Evolutionary conservation across 35 echinoderm and acorn worm species (phyloP).

Genomic region (Patiria miniata): DNA sequence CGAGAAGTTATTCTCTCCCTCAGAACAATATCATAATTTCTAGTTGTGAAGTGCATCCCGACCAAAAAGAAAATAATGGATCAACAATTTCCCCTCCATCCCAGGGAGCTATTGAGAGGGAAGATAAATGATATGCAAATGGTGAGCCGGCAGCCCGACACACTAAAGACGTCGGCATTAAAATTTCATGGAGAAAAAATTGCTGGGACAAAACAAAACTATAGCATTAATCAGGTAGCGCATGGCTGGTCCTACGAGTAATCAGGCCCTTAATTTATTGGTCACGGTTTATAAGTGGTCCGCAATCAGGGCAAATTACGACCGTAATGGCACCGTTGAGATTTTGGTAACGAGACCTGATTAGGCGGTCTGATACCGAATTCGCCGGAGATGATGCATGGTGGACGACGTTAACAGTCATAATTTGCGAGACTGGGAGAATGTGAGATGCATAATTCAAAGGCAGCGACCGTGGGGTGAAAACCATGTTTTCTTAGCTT

Average conservation of each 20-base stretch:
- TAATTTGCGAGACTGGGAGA: not conserved
- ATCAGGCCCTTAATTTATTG: conserved; percentile 22
- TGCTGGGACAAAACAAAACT: not conserved
- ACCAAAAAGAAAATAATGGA: too few relatives aligned
- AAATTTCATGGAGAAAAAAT: conserved; percentile 3
- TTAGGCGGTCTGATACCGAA: not conserved
- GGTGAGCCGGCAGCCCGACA: not conserved
- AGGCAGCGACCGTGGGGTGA: too few relatives aligned
- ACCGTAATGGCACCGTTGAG: conserved; percentile 6
- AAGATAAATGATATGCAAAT: too few relatives aligned
- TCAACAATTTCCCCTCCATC: too few relatives aligned
- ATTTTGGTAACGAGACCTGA: not conserved
- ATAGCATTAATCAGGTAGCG: conserved; percentile 2
- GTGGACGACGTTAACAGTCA: not conserved
- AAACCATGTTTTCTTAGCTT: too few relatives aligned
- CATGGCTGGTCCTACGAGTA: conserved; percentile 3
- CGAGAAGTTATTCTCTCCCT: too few relatives aligned
- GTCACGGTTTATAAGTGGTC: conserved; percentile 18
- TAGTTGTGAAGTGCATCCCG: too few relatives aligned
- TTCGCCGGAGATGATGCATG: not conserved
- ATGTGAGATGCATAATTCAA: conserved; percentile 18
- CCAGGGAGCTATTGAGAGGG: too few relatives aligned
- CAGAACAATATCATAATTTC: too few relatives aligned
- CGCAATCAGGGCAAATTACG: conserved; percentile 2
- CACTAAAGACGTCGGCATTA: conserved; percentile 1